Base-by-base conservation (phyloP, 2,113 vertebrate species). In the Forbesichthys agassizii region DNA sequence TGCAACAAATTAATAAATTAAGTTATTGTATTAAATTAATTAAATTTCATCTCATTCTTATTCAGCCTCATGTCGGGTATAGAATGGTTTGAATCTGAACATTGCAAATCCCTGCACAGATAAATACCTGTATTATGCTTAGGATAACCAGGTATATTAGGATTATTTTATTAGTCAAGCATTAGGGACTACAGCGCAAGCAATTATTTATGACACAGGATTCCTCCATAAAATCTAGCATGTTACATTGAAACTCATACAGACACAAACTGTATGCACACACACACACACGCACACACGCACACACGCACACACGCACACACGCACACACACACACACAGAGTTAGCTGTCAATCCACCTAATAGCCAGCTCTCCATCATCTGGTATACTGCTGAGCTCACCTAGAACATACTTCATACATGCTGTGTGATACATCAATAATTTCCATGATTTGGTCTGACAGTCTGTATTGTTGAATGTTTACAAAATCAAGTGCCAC, bases 361-460 rank as follows among this genome's bases (percentile, higher is more conserved):
- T 56, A 56, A 59, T 46, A 68, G 66, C 51, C 52, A 54, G 1
- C 13, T 7, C 12, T 54, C 52, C 52, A 54, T 54, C 52, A 54
- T 54, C 52, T 54, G n/a, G 6, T n/a, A 14, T 54, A 7, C 11
- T 54, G 49, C 36, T 42, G 49, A 52, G 49, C 49, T 52, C 49
- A 52, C 11, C 10, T 11, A 52, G 49, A 52, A 52, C 3, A 14
- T 52, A 52, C 49, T 52, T 52, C 49, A 52, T 12, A 52, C 49
- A 11, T 52, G 49, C 49, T 42, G 36, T 42, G 4, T 42, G 36
- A 42, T 8, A 10, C 52, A 54, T 54, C 52, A 54, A 16, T 54
- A n/a, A 54, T 16, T 16, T 54, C 6, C 52, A 54, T 54, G 1
- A 54, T 54, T 54, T 54, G 13, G 6, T 14, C 52, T 16, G 6